phyloP scores from a whole-genome alignment of 2,888 invertebrate genomes.

The Agrotis clavis region DNA sequence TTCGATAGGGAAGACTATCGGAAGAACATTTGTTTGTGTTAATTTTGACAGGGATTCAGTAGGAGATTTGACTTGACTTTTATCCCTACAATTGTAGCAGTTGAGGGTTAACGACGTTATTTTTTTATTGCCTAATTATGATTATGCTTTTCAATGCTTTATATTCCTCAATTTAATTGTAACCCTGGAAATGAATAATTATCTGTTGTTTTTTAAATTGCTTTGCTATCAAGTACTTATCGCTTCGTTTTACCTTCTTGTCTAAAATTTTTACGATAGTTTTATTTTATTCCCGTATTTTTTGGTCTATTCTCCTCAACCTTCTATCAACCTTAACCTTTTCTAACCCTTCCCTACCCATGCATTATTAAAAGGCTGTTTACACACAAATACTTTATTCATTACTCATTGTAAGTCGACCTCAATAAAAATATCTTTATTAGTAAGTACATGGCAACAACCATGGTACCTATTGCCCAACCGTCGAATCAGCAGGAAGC shows the following conservation, averaged over 20 bases:
- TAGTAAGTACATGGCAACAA: constrained; percentile 66
- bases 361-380: constrained; percentile 31
- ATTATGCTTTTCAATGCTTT: background rate
- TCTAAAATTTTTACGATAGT: background rate
- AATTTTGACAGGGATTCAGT: constrained; percentile 59
- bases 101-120: background rate
- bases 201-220: too few relatives aligned
- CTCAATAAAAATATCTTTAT: constrained; percentile 62
- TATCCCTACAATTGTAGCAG: background rate
- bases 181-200: too few relatives aligned
- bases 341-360: constrained; percentile 4
- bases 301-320: background rate
- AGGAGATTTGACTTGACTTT: constrained; percentile 12
- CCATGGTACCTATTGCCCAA: constrained; percentile 65
- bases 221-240: too few relatives aligned
- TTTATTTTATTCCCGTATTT: background rate
- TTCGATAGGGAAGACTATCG: constrained; percentile 57
- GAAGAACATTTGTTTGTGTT: constrained; percentile 62
- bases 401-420: constrained; percentile 53
- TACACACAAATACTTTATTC: constrained; percentile 49
- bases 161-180: too few relatives aligned
- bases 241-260: background rate
- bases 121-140: background rate
- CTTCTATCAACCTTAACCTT: background rate
- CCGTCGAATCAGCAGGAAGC: constrained; percentile 81